Conservation (phyloP, 2,888 invertebrate genomes). For the Sussaba pulchella region DNA sequence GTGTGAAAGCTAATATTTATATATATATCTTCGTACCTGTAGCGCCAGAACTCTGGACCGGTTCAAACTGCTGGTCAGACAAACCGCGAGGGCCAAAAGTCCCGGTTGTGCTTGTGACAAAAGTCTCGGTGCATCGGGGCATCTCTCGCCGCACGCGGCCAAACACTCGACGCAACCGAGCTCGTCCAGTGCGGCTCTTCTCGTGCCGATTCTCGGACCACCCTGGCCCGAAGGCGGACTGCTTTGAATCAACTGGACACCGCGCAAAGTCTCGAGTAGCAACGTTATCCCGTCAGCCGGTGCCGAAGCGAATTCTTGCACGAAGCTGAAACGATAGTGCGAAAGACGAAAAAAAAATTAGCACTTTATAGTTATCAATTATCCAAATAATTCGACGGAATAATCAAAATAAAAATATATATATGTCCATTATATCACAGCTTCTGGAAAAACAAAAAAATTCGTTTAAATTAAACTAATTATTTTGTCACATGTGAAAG, state of each 20-base stretch:
- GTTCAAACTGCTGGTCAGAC: conserved; percentile 95
- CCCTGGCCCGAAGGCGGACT: conserved; percentile 84
- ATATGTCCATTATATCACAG: too few species aligned
- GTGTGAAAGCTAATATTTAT: not conserved
- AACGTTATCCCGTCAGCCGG: conserved; percentile 95
- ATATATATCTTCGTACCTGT: conserved; percentile 87
- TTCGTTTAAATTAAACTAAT: not conserved
- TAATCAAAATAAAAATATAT: not conserved
- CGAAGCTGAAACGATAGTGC: conserved; percentile 90
- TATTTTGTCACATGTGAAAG: too few species aligned
- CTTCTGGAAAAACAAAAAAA: not conserved
- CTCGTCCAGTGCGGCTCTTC: conserved; percentile 93
- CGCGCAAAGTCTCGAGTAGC: conserved; percentile 93
- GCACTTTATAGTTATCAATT: not conserved
- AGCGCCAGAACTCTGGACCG: conserved; percentile 93
- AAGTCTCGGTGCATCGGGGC: conserved; percentile 91
- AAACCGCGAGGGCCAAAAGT: conserved; percentile 93
- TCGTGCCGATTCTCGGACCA: conserved; percentile 81
- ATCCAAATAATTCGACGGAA: not conserved
- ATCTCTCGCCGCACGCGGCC: conserved; percentile 91
- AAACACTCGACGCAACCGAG: conserved; percentile 95
- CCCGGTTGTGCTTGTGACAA: conserved; percentile 92
- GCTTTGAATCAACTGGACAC: conserved; percentile 93
- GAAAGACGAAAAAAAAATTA: not conserved
- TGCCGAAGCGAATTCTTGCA: conserved; percentile 95